Evolutionary conservation across 2,113 vertebrate genomes (phyloP), one percentile per base, ranked within the genome.

Genomic region (Gobius niger): DNA sequence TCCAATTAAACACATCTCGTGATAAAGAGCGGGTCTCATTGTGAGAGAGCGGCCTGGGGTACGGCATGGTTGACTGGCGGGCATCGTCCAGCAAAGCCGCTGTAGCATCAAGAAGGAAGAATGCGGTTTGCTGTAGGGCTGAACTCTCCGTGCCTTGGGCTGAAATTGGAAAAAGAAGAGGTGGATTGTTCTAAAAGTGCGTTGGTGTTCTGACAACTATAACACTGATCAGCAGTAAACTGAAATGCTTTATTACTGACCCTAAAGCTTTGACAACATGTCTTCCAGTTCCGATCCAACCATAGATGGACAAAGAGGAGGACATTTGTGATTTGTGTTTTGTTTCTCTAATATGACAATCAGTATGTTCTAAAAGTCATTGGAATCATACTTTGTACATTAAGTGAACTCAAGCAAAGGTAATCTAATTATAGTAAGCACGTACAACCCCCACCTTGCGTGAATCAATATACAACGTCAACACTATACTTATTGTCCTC

Each of bases 71-170:
- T 83, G 81, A 77, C 82, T 82, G 72, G 80, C 72, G 10, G 44
- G 65, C 59, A 82, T 85, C 85, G 79, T 70, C 66, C 67, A 65
- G 82, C 81, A 85, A 83, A 80, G 59, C n/a, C 75, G 24, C 84
- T 88, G 84, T 85, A 88, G 82, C 72, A 67, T 77, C 81, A 83
- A 86, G 87, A 88, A 81, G 88, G 85, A 68, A 83, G 84, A 85
- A 65, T 24, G 51, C 75, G 64, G 82, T 73, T 73, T 76, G 81
- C 81, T 81, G 79, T 67, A 68, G 77, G 68, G 79, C 72, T 51
- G 59, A 61, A 77, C 63, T 63, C 73, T 57, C 77, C 70, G 47
- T 47, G 77, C 67, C 68, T n/a, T n/a, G n/a, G n/a, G n/a, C n/a
- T n/a, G n/a, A n/a, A n/a, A n/a, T n/a, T n/a, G n/a, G n/a, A n/a